Conservation (phyloP, 92 coral and sea anemone species). For the Pocillopora meandrina region DNA sequence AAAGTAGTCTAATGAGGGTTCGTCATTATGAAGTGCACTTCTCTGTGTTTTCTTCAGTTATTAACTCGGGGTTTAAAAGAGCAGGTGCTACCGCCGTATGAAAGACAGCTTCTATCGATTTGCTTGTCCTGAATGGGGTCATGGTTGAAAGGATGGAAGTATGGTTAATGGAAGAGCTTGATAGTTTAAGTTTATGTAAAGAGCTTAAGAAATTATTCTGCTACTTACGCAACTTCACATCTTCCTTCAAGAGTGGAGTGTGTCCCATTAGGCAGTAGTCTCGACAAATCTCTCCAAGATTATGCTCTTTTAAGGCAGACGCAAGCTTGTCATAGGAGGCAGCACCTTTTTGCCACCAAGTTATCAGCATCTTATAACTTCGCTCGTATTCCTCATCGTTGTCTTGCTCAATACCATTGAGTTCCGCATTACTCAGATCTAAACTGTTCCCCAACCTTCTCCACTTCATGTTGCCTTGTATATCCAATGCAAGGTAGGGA, state of each 20-base stretch:
- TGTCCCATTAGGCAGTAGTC: not conserved
- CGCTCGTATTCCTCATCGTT: conserved; percentile 8
- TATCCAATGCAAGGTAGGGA: conserved; percentile 6
- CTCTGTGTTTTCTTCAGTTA: too few species aligned
- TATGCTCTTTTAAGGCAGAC: not conserved
- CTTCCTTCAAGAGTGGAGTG: not conserved
- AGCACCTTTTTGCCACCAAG: not conserved
- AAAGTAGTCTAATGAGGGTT: too few species aligned
- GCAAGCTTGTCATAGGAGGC: conserved; percentile 1
- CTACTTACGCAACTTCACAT: not conserved
- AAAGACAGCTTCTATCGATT: too few species aligned
- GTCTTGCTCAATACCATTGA: not conserved
- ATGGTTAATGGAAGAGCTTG: not conserved
- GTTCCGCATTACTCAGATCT: not conserved
- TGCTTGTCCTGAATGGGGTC: too few species aligned
- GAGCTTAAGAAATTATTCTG: too few species aligned
- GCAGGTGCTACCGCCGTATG: too few species aligned
- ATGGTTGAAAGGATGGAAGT: too few species aligned
- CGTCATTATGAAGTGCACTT: too few species aligned
- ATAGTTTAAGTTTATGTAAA: not conserved
- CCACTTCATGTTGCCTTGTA: not conserved
- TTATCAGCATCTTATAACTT: not conserved
- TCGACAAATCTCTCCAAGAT: not conserved
- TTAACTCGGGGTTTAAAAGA: too few species aligned
- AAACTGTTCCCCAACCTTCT: not conserved